Percentiles rank a stretch among this genome's conserved stretches.
Evolutionary conservation across 2,113 vertebrate genomes (phyloP).

Genomic region (Oxygymnocypris stewartii): DNA sequence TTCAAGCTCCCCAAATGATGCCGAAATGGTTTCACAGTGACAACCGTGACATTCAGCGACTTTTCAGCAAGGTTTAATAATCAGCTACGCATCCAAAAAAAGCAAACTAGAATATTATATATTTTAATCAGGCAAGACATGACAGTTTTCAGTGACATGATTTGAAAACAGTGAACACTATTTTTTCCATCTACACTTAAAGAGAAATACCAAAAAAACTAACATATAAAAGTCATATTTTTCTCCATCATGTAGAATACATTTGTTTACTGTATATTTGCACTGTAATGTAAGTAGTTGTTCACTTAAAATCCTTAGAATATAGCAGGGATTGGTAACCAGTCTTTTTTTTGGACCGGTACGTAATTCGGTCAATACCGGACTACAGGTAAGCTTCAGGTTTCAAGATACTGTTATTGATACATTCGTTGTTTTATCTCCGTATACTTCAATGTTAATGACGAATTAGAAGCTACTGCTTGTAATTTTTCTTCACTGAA

Average conservation of each 20-base stretch:
- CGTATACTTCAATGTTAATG: too few relatives aligned
- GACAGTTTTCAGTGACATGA: slow-evolving; percentile 62
- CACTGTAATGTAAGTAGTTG: neutral
- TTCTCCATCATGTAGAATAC: too few relatives aligned
- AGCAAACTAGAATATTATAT: neutral
- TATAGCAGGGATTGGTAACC: too few relatives aligned
- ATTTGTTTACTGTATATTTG: too few relatives aligned
- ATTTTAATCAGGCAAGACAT: slow-evolving; percentile 31
- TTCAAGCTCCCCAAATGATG: slow-evolving; percentile 2
- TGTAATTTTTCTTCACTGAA: too few relatives aligned
- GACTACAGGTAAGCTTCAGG: too few relatives aligned
- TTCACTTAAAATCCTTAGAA: neutral
- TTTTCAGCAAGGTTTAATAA: neutral
- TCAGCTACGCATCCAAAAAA: neutral
- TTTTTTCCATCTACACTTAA: neutral
- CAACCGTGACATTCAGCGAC: neutral
- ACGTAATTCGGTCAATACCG: too few relatives aligned
- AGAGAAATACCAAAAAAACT: neutral
- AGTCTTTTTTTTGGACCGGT: too few relatives aligned
- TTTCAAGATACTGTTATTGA: too few relatives aligned
- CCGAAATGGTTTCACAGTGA: neutral
- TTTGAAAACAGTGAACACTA: neutral
- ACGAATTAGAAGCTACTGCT: too few relatives aligned
- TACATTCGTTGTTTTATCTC: too few relatives aligned
- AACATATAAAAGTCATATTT: too few relatives aligned